phyloP scores from a whole-genome alignment of 2,797 vertebrate species.

The Dendrocincla tyrannina region DNA sequence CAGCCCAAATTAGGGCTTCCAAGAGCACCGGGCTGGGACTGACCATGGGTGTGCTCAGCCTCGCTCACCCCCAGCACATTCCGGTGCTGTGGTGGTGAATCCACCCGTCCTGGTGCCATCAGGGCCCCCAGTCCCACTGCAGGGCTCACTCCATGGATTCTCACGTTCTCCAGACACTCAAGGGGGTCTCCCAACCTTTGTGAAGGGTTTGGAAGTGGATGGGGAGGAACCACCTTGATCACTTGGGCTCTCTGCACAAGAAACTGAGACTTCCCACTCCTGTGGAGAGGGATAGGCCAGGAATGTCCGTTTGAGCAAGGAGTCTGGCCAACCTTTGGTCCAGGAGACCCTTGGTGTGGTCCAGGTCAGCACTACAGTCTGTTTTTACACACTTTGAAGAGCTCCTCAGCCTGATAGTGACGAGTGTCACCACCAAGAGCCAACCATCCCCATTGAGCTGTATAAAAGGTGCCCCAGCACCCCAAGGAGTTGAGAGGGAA shows the following conservation, averaged over 20 bases:
- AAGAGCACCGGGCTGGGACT: background rate
- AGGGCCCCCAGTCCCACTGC: background rate
- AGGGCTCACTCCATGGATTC: background rate
- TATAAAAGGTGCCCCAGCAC: too few relatives aligned
- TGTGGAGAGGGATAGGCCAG: too few relatives aligned
- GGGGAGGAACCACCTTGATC: background rate
- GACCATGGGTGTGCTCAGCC: background rate
- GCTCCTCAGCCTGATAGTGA: background rate
- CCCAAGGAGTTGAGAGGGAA: background rate
- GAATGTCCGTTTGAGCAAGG: too few relatives aligned
- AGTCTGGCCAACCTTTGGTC: background rate
- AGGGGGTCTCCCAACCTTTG: background rate
- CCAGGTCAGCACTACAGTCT: too few relatives aligned
- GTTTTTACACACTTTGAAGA: background rate
- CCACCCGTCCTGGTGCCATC: background rate
- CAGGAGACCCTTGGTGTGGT: background rate
- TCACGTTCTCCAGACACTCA: background rate
- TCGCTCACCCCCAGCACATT: background rate
- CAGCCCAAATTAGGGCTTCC: background rate
- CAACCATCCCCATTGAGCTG: background rate
- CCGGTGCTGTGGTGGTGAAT: background rate
- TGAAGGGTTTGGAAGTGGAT: background rate
- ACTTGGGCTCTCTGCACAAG: background rate
- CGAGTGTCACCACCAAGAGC: too few relatives aligned
- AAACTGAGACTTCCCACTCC: background rate